Conservation (phyloP, 2,888 invertebrate genomes). For the Pollenia griseotomentosa region DNA sequence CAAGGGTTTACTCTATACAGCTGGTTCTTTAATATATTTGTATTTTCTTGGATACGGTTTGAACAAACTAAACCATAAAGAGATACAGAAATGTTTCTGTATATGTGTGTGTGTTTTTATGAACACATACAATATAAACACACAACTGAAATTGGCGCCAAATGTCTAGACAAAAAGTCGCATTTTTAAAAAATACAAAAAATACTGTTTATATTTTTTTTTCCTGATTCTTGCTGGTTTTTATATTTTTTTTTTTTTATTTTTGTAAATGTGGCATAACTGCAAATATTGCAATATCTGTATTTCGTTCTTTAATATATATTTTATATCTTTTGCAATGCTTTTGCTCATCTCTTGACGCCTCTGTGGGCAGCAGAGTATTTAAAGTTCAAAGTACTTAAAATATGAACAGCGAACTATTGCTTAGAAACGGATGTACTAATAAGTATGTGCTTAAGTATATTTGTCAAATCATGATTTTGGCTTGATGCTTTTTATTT, state of each 20-base stretch:
- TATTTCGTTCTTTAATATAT: constrained; percentile 13
- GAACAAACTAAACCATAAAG: not conserved
- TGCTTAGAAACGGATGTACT: not conserved
- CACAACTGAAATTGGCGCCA: constrained; percentile 75
- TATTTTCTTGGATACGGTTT: constrained; percentile 13
- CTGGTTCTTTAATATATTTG: not conserved
- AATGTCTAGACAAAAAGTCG: constrained; percentile 78
- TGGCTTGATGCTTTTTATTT: too few relatives aligned
- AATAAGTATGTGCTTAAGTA: not conserved
- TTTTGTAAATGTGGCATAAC: not conserved
- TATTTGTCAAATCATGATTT: constrained; percentile 20
- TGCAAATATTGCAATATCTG: constrained; percentile 42
- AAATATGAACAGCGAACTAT: not conserved
- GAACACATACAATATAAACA: constrained; percentile 7
- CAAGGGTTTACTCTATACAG: constrained; percentile 1
- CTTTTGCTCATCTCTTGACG: constrained; percentile 11
- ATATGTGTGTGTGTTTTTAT: not conserved
- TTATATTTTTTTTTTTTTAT: not conserved
- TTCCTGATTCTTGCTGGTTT: constrained; percentile 64
- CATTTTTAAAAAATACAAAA: constrained; percentile 42
- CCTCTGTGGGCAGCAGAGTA: not conserved
- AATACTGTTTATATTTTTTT: constrained; percentile 35
- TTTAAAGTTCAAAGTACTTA: constrained; percentile 53
- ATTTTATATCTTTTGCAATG: constrained; percentile 20
- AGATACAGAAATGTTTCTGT: not conserved